phyloP scores from a whole-genome alignment of 2,113 vertebrate genomes.

The Coryphaenoides rupestris region DNA sequence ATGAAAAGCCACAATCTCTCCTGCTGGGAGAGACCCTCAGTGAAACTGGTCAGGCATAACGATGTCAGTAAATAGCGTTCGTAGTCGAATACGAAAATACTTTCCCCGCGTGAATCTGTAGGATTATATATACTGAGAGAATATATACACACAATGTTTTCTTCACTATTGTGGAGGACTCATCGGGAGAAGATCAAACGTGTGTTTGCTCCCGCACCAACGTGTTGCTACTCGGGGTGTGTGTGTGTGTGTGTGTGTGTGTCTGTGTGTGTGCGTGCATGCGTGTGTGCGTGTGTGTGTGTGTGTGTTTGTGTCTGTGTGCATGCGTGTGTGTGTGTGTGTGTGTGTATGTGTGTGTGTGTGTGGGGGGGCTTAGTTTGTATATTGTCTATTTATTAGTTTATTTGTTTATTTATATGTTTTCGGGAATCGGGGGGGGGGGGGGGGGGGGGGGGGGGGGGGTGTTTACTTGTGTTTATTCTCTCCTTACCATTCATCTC shows the following conservation, averaged over 20 bases:
- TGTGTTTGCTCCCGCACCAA: no score
- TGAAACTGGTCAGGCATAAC: constrained; percentile 45
- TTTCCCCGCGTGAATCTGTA: no score
- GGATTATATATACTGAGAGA: no score
- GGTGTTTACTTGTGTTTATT: constrained; percentile 6
- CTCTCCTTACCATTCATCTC: background rate
- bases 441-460: constrained; percentile 10
- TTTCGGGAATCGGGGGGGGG: constrained; percentile 27
- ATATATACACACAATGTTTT: no score
- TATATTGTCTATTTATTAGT: background rate
- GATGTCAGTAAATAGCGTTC: constrained; percentile 64
- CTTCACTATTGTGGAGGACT: no score
- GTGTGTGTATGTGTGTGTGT: background rate
- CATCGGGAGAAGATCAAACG: no score
- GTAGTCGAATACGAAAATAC: constrained; percentile 41
- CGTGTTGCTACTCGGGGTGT: no score
- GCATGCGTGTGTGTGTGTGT: background rate
- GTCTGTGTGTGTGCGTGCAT: constrained; percentile 9
- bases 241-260: background rate
- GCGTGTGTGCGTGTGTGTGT: background rate
- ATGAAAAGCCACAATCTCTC: constrained; percentile 38
- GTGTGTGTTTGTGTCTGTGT: constrained; percentile 6
- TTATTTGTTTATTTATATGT: constrained; percentile 11
- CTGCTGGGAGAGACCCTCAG: constrained; percentile 32
- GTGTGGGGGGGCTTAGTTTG: background rate